Conservation (phyloP, 2,113 vertebrate species). For the Opisthocomus hoazin region DNA sequence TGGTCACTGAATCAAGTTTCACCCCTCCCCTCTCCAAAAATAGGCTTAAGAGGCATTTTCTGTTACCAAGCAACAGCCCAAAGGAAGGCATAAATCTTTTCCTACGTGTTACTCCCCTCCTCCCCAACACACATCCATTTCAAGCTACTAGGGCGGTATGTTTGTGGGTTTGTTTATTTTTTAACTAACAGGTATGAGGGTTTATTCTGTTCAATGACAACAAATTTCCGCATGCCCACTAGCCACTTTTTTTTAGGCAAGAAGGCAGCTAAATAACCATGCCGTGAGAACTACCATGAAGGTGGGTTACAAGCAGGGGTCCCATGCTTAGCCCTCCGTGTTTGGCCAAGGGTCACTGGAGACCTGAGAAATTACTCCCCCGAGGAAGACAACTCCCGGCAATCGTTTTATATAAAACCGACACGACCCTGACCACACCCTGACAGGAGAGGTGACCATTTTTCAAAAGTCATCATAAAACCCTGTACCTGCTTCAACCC, state of each 20-base stretch:
- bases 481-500: not conserved
- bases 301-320: not conserved
- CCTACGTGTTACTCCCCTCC: constrained; percentile 28
- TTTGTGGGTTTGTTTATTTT: constrained; percentile 12
- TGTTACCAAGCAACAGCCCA: constrained; percentile 68
- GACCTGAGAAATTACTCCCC: not conserved
- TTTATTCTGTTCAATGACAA: not conserved
- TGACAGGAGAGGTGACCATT: not conserved
- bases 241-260: not conserved
- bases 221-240: accelerated
- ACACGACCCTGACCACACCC: not conserved
- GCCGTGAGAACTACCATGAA: not conserved
- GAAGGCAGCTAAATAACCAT: not conserved
- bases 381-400: not conserved
- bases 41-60: constrained; percentile 71
- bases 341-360: not conserved
- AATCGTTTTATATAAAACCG: not conserved
- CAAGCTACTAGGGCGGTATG: constrained; percentile 12
- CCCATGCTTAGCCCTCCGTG: not conserved
- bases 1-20: constrained; percentile 87
- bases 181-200: not conserved
- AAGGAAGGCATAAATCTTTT: constrained; percentile 66
- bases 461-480: not conserved
- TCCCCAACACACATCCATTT: constrained; percentile 3
- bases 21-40: constrained; percentile 79